Conservation (phyloP, 1,140 invertebrate species). For the Adoxophyes honmai region DNA sequence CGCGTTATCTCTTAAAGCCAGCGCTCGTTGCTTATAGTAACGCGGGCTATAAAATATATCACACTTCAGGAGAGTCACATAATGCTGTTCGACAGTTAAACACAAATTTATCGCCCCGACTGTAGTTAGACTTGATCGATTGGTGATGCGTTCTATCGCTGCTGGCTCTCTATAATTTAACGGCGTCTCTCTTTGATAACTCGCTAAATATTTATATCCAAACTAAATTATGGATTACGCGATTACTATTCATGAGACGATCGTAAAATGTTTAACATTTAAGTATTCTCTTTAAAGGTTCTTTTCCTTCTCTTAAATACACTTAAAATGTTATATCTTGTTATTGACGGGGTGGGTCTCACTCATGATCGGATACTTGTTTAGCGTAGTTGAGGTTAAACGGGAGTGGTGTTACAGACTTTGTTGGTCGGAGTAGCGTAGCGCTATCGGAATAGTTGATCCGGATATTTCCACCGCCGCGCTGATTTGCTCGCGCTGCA, state of each 20-base stretch:
- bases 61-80: slow-evolving; percentile 1
- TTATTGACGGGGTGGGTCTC: too few species aligned
- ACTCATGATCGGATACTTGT: too few species aligned
- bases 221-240: too few species aligned
- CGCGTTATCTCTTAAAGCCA: neutral
- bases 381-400: too few species aligned
- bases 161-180: neutral
- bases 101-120: slow-evolving; percentile 9
- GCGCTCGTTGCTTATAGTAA: neutral
- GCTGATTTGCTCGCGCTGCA: neutral
- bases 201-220: neutral
- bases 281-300: too few species aligned
- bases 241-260: too few species aligned
- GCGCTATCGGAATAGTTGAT: slow-evolving; percentile 6
- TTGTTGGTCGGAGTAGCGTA: neutral
- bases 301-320: too few species aligned
- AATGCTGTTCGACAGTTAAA: neutral
- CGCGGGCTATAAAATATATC: neutral
- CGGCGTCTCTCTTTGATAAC: neutral
- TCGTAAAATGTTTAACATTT: too few species aligned
- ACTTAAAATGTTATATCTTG: too few species aligned
- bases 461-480: neutral
- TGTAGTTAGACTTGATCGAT: neutral
- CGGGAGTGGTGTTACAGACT: too few species aligned
- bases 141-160: neutral